Evolutionary conservation across 1,140 invertebrate genomes (phyloP).

Genomic region (Oncopodura yosiiana): DNA sequence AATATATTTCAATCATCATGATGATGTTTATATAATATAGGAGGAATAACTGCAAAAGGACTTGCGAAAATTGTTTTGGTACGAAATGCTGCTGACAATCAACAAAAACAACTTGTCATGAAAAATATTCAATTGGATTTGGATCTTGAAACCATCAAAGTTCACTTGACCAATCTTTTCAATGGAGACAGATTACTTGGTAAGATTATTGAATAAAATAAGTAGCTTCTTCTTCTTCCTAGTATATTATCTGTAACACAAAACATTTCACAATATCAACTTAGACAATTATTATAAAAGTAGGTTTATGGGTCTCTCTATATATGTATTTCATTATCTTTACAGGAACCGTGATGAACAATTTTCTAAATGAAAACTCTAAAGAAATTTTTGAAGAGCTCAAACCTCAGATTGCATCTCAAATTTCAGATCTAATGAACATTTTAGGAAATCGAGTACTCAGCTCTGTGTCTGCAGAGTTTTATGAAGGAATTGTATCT

Average conservation of each 20-base stretch:
- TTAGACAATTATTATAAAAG: neutral
- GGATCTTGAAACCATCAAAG: conserved; percentile 34
- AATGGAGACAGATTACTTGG: conserved; percentile 36
- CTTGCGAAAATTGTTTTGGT: conserved; percentile 20
- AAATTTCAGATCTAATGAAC: too few relatives aligned
- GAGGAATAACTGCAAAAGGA: conserved; percentile 23
- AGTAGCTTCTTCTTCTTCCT: neutral
- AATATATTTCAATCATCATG: too few relatives aligned
- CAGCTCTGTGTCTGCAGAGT: conserved; percentile 15
- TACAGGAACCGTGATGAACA: conserved; percentile 36
- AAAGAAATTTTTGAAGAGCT: conserved; percentile 36
- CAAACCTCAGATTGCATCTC: conserved; percentile 32
- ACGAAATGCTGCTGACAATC: conserved; percentile 1
- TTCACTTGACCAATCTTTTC: conserved; percentile 37
- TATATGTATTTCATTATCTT: conserved; percentile 2
- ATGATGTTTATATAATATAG: conserved; percentile 17
- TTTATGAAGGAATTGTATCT: too few relatives aligned
- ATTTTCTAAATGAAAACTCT: conserved; percentile 36
- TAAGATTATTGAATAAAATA: conserved; percentile 29
- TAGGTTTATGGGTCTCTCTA: neutral
- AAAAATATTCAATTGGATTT: conserved; percentile 35
- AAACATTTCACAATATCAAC: neutral
- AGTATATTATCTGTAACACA: neutral
- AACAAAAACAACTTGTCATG: conserved; percentile 21
- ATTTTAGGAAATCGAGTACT: conserved; percentile 32